A percentile compares a stretch with the other conserved stretches of the same genome.
Evolutionary conservation across 2,113 vertebrate genomes (phyloP).

Genomic region (Eubucco bourcierii): DNA sequence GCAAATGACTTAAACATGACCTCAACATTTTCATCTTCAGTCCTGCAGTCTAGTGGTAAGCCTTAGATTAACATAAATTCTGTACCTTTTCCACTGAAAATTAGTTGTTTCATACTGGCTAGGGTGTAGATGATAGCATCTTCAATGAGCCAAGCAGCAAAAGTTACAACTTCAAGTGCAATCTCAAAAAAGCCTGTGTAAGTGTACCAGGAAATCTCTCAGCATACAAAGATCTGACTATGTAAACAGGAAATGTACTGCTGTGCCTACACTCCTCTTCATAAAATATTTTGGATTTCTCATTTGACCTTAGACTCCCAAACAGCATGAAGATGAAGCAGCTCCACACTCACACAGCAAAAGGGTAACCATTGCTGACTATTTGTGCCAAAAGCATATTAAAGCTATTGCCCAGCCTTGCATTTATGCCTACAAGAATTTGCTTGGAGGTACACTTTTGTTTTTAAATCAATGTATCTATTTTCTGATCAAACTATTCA

Average conservation of each 20-base stretch:
- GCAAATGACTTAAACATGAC: background rate
- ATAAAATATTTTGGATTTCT: conserved; percentile 40
- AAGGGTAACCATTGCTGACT: background rate
- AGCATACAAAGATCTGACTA: background rate
- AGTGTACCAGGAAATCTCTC: background rate
- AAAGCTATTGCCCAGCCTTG: background rate
- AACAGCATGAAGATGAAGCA: conserved; percentile 4
- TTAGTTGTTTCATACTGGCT: background rate
- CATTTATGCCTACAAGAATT: background rate
- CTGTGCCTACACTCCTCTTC: conserved; percentile 8
- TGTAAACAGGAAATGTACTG: conserved; percentile 54
- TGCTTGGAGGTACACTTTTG: background rate
- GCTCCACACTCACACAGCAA: background rate
- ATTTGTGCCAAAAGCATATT: background rate
- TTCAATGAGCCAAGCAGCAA: background rate
- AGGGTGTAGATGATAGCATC: background rate
- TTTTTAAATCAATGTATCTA: background rate
- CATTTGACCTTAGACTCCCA: conserved; percentile 10
- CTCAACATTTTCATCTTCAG: background rate
- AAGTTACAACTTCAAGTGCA: background rate
- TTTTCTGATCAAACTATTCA: background rate
- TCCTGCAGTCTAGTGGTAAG: background rate
- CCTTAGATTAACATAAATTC: background rate
- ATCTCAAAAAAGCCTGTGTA: background rate
- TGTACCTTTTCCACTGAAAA: background rate